Conservation (phyloP, 2,113 vertebrate species). For the Paramisgurnus dabryanus region DNA sequence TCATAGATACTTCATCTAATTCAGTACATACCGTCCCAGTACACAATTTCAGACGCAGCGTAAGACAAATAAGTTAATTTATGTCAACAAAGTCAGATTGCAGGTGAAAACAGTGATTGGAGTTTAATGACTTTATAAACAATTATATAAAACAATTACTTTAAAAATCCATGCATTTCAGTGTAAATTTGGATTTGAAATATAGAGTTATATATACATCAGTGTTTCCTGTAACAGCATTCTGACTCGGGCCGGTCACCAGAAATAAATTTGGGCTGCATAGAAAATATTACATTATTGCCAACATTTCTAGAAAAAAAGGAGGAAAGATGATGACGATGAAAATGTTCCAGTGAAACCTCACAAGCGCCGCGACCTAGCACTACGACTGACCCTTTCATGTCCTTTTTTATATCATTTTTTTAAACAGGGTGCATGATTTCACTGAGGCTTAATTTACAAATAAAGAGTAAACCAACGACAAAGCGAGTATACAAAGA, state of each 20-base stretch:
- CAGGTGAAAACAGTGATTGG: constrained; percentile 75
- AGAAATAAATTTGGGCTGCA: constrained; percentile 95
- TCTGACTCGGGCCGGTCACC: constrained; percentile 82
- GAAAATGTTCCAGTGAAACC: constrained; percentile 65
- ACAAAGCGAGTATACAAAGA: constrained; percentile 65
- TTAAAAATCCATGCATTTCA: constrained; percentile 83
- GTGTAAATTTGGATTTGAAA: constrained; percentile 95
- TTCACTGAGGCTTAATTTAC: constrained; percentile 58
- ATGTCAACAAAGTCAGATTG: constrained; percentile 48
- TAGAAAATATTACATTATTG: constrained; percentile 98
- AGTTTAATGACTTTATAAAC: constrained; percentile 84
- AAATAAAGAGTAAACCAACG: constrained; percentile 68
- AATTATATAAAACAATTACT: constrained; percentile 81
- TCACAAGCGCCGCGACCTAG: constrained; percentile 68
- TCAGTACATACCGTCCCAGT: background rate
- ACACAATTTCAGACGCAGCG: background rate
- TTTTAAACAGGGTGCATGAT: constrained; percentile 61
- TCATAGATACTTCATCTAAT: no score
- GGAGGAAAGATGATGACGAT: constrained; percentile 79
- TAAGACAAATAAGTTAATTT: constrained; percentile 28
- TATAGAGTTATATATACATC: constrained; percentile 96
- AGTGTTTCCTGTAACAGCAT: constrained; percentile 91
- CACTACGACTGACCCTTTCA: constrained; percentile 65
- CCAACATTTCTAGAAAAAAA: constrained; percentile 77
- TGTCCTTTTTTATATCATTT: constrained; percentile 26